Conservation (phyloP, 2,888 invertebrate genomes). For the Agrochola lychnidis region DNA sequence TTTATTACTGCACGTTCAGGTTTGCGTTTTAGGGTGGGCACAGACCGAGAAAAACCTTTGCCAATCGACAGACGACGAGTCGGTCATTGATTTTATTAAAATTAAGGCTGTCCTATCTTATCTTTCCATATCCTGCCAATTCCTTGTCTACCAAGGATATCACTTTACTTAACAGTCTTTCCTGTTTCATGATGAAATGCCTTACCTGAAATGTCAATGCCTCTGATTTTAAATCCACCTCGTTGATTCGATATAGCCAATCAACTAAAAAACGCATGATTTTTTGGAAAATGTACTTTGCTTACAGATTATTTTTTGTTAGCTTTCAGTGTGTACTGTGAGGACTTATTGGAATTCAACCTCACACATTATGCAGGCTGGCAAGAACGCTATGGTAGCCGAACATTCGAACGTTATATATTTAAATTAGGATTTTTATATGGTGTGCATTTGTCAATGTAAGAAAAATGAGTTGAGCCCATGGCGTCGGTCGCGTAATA, state of each 20-base stretch:
- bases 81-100: not conserved
- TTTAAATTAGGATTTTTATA: too few species aligned
- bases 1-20: conserved; percentile 56
- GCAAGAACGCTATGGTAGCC: too few species aligned
- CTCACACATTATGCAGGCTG: too few species aligned
- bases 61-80: not conserved
- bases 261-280: not conserved
- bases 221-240: not conserved
- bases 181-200: not conserved
- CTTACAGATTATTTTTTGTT: too few species aligned
- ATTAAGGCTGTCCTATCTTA: not conserved
- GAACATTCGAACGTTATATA: too few species aligned
- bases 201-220: not conserved
- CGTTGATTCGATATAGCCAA: not conserved
- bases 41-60: not conserved
- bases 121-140: not conserved
- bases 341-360: too few species aligned
- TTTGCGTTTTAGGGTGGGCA: conserved; percentile 1
- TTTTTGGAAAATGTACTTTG: not conserved
- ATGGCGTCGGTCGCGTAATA: too few species aligned
- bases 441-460: too few species aligned
- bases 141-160: conserved; percentile 4
- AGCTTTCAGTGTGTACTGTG: too few species aligned
- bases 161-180: not conserved
- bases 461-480: too few species aligned